Conservation (phyloP, 2,113 vertebrate genomes). For the Lethenteron camtschaticum region DNA sequence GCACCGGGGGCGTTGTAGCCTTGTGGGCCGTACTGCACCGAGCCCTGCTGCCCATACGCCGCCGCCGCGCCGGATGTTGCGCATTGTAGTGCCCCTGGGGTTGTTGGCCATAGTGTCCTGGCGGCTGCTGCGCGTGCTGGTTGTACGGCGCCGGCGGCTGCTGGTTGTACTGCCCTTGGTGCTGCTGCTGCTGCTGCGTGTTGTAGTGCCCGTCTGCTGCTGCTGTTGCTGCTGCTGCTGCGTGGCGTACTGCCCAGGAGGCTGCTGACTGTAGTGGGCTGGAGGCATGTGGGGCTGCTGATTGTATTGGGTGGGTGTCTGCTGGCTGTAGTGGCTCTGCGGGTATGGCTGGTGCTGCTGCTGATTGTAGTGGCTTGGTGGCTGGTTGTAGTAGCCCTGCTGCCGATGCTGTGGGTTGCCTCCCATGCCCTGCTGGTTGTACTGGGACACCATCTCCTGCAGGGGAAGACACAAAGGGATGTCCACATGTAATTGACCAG, state of each 20-base stretch:
- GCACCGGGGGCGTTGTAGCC: too few relatives aligned
- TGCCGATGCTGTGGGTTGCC: not conserved
- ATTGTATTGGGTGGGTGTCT: not conserved
- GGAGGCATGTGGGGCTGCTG: constrained; percentile 2
- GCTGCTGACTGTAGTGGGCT: constrained; percentile 4
- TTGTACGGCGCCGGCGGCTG: not conserved
- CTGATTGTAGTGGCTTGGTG: not conserved
- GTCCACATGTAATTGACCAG: too few relatives aligned
- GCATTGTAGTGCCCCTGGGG: not conserved
- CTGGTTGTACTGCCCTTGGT: constrained; percentile 3
- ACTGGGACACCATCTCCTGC: constrained; percentile 3
- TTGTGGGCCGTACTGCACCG: too few relatives aligned
- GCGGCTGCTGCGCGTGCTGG: not conserved
- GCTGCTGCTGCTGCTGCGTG: constrained; percentile 2
- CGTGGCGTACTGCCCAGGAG: constrained; percentile 1
- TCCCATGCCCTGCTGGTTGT: not conserved
- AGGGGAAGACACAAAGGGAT: not conserved
- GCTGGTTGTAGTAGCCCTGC: not conserved
- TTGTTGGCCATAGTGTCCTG: not conserved
- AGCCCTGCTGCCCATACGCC: too few relatives aligned
- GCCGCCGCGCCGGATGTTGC: not conserved
- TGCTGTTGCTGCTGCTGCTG: not conserved
- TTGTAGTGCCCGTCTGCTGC: not conserved
- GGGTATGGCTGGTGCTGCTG: not conserved
- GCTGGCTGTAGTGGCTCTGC: constrained; percentile 4